These are phyloP conservation scores for Phalanger gymnotis DNA, from an alignment of 2,797 vertebrate species.

Conservation along the genomic window DNA sequence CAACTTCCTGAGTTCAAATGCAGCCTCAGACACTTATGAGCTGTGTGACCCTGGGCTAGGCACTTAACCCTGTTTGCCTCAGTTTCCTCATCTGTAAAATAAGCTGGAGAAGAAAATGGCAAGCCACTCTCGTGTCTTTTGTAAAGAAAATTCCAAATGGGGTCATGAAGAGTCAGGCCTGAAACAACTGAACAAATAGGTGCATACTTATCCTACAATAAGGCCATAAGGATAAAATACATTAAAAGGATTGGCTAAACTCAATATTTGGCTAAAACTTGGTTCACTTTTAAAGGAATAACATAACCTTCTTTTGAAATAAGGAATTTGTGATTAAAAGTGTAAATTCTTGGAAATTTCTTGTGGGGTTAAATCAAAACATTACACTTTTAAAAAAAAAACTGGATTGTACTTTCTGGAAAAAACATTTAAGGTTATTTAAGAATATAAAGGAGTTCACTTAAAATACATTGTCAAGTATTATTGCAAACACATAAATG, in stretches of 20 bases:
- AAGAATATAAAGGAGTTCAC: conserved; percentile 1
- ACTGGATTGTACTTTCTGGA: background rate
- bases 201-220: background rate
- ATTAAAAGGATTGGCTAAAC: background rate
- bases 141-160: background rate
- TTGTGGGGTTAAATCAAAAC: background rate
- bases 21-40: background rate
- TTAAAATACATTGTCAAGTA: conserved; percentile 3
- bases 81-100: background rate
- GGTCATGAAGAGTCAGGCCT: background rate
- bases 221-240: background rate
- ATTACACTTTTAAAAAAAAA: background rate
- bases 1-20: background rate
- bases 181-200: background rate
- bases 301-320: background rate
- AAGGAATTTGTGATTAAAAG: background rate
- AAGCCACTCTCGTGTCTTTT: background rate
- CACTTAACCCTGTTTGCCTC: background rate
- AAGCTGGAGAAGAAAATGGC: background rate
- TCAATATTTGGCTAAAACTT: background rate
- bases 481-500: conserved; percentile 4
- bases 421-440: background rate
- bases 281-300: background rate
- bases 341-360: conserved; percentile 10
- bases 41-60: background rate